Evolutionary conservation across 2,113 vertebrate genomes (phyloP), one percentile per base, ranked within the genome.

Genomic region (Brachyhypopomus occidentalis): DNA sequence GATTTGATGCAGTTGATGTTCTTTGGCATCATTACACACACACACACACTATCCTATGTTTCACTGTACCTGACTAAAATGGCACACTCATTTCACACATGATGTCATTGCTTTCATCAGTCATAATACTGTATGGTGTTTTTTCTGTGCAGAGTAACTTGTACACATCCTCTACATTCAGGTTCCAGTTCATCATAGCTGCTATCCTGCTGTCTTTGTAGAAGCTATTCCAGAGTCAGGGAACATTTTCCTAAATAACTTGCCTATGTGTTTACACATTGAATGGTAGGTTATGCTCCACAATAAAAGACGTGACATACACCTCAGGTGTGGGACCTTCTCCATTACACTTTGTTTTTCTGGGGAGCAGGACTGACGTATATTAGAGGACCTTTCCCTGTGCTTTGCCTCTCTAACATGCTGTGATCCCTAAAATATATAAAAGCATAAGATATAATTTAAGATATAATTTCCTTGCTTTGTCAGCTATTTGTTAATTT

Each of bases 161-260:
- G 74, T 72, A 80, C 56, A 77, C 3, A 78, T 85, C 69, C 30
- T 82, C 75, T 70, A 63, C 75, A 78, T 79, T 82, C 77, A 81
- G 16, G 27, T 78, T n/a, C n/a, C n/a, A n/a, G n/a, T n/a, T 80
- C 73, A 81, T 34, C 4, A 78, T 59, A 30, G 79, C 3, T 30
- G 30, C 30, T n/a, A n/a, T n/a, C n/a, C 75, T 81, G 79, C 48
- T 70, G 72, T 62, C 27, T 83, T 83, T 1, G 73, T 83, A 6
- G 69, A 70, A 1, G 69, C 30, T 30, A 30, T 41, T 76, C 85
- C 82, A 62, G 78, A 84, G 22, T 81, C 82, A 74, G 82, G 70
- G 66, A 87, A 85, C 66, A 82, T 83, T 80, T 83, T 83, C 64
- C 73, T 85, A 5, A 85, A 83, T 77, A 85, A 45, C 77, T 81